Conservation (phyloP, 2,888 invertebrate genomes). For the Mythimna ferrago region DNA sequence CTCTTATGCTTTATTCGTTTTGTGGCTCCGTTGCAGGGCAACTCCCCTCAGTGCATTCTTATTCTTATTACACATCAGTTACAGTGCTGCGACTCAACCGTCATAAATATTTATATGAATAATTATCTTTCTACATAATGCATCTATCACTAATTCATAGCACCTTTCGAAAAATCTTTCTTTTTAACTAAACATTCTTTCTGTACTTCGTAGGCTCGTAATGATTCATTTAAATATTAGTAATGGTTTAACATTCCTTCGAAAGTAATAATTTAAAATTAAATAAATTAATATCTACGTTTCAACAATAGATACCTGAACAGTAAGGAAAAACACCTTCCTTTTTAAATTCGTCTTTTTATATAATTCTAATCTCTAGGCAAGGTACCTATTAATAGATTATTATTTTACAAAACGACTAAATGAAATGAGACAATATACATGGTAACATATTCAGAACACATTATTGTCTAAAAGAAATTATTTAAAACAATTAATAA, state of each 20-base stretch:
- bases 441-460: neutral
- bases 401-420: neutral
- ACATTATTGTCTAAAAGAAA: neutral
- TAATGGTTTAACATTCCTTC: neutral
- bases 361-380: constrained; percentile 18
- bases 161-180: constrained; percentile 45
- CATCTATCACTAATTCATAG: constrained; percentile 52
- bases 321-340: constrained; percentile 4
- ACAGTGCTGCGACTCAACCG: constrained; percentile 14
- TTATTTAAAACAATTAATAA: neutral
- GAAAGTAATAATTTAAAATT: constrained; percentile 6
- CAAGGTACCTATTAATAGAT: constrained; percentile 29
- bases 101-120: constrained; percentile 50
- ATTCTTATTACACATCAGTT: constrained; percentile 14
- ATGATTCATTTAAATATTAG: constrained; percentile 48
- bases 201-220: constrained; percentile 37
- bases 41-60: constrained; percentile 8
- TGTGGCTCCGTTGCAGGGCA: neutral
- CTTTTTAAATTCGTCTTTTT: constrained; percentile 29
- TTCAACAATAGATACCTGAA: constrained; percentile 26
- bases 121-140: constrained; percentile 46
- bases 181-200: constrained; percentile 8
- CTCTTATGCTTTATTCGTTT: neutral
- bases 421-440: constrained; percentile 1
- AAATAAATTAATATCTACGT: constrained; percentile 11